These are phyloP conservation scores for Caenorhabditis doughertyi DNA, from an alignment of 2,888 invertebrate species.

Conservation along the genomic window DNA sequence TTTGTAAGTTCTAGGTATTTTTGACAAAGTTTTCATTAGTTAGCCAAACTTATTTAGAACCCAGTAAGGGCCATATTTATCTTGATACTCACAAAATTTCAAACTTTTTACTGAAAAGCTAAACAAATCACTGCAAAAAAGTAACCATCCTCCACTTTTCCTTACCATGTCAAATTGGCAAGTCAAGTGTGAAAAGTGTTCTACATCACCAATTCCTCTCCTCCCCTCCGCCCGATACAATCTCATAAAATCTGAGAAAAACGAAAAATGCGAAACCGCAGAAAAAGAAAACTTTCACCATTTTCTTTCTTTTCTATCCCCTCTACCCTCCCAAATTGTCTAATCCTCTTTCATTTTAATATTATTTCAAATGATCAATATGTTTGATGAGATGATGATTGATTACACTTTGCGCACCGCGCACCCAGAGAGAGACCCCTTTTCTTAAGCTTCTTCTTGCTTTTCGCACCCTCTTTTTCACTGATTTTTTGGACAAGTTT, in stretches of 20 bases:
- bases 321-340: background rate
- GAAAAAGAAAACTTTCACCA: constrained; percentile 12
- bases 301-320: background rate
- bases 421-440: background rate
- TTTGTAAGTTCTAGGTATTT: no score
- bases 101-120: no score
- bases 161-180: no score
- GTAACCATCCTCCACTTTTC: no score
- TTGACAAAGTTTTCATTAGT: no score
- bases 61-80: no score
- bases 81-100: no score
- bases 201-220: no score
- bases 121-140: no score
- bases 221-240: no score
- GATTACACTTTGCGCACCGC: constrained; percentile 35
- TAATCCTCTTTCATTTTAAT: constrained; percentile 1
- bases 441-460: background rate
- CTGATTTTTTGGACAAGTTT: background rate
- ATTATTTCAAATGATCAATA: background rate
- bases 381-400: constrained; percentile 37
- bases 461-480: background rate
- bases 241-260: constrained; percentile 18
- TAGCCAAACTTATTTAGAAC: no score
- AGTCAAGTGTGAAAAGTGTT: no score
- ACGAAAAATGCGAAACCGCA: background rate